Evolutionary conservation across 2,797 vertebrate species (phyloP).

Genomic region (Hypotaenidia okinawae): DNA sequence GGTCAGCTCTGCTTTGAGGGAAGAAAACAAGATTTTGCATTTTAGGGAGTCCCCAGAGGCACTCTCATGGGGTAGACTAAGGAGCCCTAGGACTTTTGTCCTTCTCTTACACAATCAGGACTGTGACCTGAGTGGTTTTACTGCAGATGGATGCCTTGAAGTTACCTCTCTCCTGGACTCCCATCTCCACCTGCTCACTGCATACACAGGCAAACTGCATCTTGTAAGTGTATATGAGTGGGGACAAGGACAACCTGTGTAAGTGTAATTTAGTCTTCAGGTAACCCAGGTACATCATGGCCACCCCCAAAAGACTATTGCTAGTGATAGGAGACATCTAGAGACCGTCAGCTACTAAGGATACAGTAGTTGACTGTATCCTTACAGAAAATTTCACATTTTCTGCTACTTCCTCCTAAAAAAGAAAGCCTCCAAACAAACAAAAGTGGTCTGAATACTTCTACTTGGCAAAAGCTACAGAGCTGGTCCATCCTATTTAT

Average conservation of each 20-base stretch:
- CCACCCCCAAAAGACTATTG: not conserved
- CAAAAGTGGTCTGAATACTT: not conserved
- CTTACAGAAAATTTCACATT: no score
- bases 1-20: fast-evolving
- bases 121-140: fast-evolving
- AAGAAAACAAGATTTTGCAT: not conserved
- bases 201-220: not conserved
- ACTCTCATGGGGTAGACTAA: fast-evolving
- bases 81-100: fast-evolving
- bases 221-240: not conserved
- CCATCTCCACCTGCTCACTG: not conserved
- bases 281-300: not conserved
- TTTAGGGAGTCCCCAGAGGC: not conserved
- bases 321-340: not conserved
- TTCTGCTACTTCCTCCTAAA: not conserved
- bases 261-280: not conserved
- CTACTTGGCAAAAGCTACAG: not conserved
- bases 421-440: not conserved
- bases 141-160: not conserved
- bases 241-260: not conserved
- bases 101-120: not conserved
- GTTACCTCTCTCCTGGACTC: fast-evolving
- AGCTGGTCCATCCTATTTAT: not conserved
- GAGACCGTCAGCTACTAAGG: fast-evolving
- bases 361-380: no score